A percentile compares a stretch with the other conserved stretches of the same genome.
phyloP scores from a whole-genome alignment of 1,140 invertebrate genomes.

The Ditylenchus dipsaci region DNA sequence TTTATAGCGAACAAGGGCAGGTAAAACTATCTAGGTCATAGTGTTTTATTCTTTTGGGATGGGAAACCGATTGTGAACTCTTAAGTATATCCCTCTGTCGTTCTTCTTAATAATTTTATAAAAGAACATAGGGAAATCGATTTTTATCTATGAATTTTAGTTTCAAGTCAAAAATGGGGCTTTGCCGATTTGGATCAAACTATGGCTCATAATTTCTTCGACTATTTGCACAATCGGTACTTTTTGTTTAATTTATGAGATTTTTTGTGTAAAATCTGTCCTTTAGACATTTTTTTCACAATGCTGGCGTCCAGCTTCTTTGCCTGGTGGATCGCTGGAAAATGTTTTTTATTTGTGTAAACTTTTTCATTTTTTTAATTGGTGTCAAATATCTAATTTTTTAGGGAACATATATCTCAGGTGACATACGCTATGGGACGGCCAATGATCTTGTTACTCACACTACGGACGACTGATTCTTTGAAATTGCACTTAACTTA shows the following conservation, averaged over 20 bases:
- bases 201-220: constrained; percentile 40
- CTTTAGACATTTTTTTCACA: constrained; percentile 41
- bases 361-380: not conserved
- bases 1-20: no score
- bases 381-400: not conserved
- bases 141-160: no score
- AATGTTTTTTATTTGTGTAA: constrained; percentile 42
- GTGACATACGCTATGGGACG: constrained; percentile 48
- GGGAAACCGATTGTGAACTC: no score
- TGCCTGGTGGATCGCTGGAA: constrained; percentile 31
- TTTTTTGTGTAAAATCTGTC: no score
- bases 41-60: no score
- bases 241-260: no score
- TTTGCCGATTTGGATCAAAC: constrained; percentile 41
- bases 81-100: no score
- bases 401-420: constrained; percentile 51
- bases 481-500: constrained; percentile 48
- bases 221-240: constrained; percentile 35
- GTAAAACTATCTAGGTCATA: no score
- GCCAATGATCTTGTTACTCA: constrained; percentile 50
- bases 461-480: constrained; percentile 49
- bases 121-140: no score
- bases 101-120: no score
- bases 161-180: no score
- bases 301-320: constrained; percentile 46